Conservation (phyloP, 1,140 invertebrate genomes). For the Leptonema lineaticorne region DNA sequence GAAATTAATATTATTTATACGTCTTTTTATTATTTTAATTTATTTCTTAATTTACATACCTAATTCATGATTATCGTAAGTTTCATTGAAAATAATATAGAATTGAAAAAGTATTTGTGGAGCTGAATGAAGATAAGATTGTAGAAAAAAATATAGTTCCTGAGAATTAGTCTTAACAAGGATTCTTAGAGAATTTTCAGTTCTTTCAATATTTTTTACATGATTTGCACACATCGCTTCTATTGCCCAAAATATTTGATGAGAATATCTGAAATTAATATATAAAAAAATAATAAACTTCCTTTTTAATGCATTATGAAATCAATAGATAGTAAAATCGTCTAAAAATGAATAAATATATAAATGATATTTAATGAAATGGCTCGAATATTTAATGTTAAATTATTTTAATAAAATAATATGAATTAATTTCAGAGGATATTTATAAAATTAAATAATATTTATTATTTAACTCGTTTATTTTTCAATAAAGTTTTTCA, state of each 20-base stretch:
- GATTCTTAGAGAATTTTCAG: slow-evolving; percentile 58
- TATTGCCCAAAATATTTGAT: slow-evolving; percentile 69
- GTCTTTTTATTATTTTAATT: neutral
- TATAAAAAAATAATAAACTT: neutral
- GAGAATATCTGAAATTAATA: slow-evolving; percentile 57
- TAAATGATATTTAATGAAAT: no score
- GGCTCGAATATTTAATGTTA: no score
- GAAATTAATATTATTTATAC: neutral
- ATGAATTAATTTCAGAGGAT: neutral
- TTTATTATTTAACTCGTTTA: neutral
- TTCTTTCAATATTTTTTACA: slow-evolving; percentile 56
- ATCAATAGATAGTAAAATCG: no score
- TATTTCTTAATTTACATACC: slow-evolving; percentile 37
- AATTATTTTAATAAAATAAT: neutral
- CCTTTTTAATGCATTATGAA: neutral
- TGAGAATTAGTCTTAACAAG: slow-evolving; percentile 62
- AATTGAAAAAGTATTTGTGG: slow-evolving; percentile 68
- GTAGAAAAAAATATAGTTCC: slow-evolving; percentile 71
- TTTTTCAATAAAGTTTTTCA: no score
- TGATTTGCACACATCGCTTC: slow-evolving; percentile 63
- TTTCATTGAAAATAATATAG: slow-evolving; percentile 55
- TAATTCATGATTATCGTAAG: slow-evolving; percentile 41
- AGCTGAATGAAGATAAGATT: slow-evolving; percentile 72
- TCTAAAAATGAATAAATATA: no score
- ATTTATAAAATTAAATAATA: neutral